Evolutionary conservation across 2,113 vertebrate genomes (phyloP).

Genomic region (Hystrix brachyura): DNA sequence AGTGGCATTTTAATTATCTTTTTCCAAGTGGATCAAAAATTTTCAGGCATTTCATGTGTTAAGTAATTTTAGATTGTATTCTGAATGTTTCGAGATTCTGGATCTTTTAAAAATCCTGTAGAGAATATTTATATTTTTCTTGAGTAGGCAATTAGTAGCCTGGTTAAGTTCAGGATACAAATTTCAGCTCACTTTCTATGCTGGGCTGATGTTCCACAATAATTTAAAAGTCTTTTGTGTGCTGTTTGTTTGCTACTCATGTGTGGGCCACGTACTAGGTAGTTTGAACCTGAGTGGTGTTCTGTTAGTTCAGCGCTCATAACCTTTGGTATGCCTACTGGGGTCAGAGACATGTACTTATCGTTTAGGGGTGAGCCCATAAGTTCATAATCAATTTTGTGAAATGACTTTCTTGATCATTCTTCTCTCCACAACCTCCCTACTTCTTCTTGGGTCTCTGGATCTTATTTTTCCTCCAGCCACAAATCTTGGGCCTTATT

Average conservation of each 20-base stretch:
- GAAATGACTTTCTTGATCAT: not conserved
- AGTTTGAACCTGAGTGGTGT: not conserved
- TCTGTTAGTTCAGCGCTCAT: not conserved
- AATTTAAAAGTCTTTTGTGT: constrained; percentile 10
- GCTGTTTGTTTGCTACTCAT: not conserved
- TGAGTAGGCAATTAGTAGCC: not conserved
- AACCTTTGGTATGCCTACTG: not conserved
- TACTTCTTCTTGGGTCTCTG: not conserved
- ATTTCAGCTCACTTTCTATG: not conserved
- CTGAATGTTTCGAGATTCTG: not conserved
- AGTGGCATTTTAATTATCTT: not conserved
- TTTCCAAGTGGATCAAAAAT: not conserved
- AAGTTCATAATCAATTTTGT: not conserved
- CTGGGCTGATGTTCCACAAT: not conserved
- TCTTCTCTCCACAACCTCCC: not conserved
- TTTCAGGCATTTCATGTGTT: not conserved
- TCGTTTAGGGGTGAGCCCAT: not conserved
- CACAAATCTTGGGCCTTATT: not conserved
- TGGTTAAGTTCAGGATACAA: not conserved
- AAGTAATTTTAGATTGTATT: not conserved
- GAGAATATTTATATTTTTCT: constrained; percentile 20
- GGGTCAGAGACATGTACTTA: not conserved
- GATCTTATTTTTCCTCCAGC: not conserved
- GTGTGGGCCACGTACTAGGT: not conserved
- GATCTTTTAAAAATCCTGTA: not conserved